Base-by-base conservation (phyloP, 2,797 vertebrate species). In the Taenioides sp. region DNA sequence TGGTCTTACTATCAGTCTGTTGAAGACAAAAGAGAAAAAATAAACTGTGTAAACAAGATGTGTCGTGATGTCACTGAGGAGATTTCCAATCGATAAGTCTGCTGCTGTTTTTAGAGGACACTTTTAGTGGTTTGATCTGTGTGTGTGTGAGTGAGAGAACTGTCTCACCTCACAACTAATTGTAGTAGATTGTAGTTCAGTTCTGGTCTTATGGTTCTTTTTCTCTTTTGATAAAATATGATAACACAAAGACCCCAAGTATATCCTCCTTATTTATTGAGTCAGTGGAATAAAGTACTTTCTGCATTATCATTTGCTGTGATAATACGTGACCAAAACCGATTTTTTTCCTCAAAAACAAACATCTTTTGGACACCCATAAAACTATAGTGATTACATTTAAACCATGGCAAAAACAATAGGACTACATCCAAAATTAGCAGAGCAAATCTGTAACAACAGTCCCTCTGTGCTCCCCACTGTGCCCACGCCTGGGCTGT, bases 351-450 rank as follows among this genome's bases (percentile, higher is more conserved):
- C 17, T 17, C 18, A 5, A 31, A 52, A 49, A 5, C 16, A 49
- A 65, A 65, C 23, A 27, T 5, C 1, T 20, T 23, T 47, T 43
- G 25, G 7, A 27, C 18, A 50, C 23, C 23, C 22, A 28, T 65
- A 25, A 25, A 66, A 11, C 43, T 50, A 50, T n/a, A 25, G 40
- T 14, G 14, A 40, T 63, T 37, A 65, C 22, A 5, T 28, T 52
- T 5, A 66, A 66, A 66, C 25, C 17, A 52, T 52, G n/a, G n/a
- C 67, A 37, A 59, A 73, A 75, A 73, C 72, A 79, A 75, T 80
- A 75, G 79, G 84, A 67, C 69, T 27, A 57, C 4, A n/a, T 84
- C 81, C 80, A 49, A 84, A 91, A 86, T 90, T 91, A 88, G 87
- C 82, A 6, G 37, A 34, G 60, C 75, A 54, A 87, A 82, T 81